Evolutionary conservation across 2,797 vertebrate genomes (phyloP).

Genomic region (Etheostoma perlongum): DNA sequence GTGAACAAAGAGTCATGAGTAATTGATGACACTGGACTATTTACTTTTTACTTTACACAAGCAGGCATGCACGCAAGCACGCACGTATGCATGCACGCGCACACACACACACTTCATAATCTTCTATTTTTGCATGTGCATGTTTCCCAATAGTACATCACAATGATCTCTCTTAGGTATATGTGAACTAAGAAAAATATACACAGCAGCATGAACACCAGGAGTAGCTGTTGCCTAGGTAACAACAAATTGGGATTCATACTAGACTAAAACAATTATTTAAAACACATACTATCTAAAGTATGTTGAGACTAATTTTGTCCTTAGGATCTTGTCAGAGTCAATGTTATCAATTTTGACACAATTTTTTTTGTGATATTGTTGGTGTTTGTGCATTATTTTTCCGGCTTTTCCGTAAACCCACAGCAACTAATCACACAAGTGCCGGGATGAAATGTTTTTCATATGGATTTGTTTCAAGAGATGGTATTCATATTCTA

Average conservation of each 20-base stretch:
- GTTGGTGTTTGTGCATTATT: background rate
- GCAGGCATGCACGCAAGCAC: background rate
- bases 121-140: background rate
- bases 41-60: constrained; percentile 21
- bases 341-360: background rate
- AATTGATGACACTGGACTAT: constrained; percentile 36
- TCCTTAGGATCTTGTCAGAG: background rate
- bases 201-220: background rate
- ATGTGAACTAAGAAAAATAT: constrained; percentile 10
- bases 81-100: no score
- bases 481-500: background rate
- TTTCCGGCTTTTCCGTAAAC: background rate
- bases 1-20: constrained; percentile 21
- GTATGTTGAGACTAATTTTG: background rate
- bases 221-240: constrained; percentile 42
- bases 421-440: background rate
- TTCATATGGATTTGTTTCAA: background rate
- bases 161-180: constrained; percentile 8
- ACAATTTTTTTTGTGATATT: background rate
- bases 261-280: background rate
- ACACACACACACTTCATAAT: background rate
- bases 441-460: background rate
- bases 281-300: background rate
- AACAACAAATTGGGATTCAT: constrained; percentile 24
- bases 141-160: background rate